Conservation (phyloP, 2,888 invertebrate species). For the Caenorhabditis macrosperma region DNA sequence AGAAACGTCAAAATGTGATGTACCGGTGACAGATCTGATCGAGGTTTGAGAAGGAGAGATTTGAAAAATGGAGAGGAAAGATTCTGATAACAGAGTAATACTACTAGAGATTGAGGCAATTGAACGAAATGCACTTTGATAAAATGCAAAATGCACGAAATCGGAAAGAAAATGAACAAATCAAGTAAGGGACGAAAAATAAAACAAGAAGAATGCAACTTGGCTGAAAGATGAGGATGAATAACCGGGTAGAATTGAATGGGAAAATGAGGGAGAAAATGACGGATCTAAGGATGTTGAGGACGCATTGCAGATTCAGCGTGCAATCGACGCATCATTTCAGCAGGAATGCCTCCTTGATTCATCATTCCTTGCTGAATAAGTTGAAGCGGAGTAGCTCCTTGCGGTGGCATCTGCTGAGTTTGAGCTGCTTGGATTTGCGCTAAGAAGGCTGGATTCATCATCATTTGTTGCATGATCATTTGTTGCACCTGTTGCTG, state of each 20-base stretch:
- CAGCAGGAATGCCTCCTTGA: conserved; percentile 19
- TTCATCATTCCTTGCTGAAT: conserved; percentile 22
- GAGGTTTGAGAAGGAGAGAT: conserved; percentile 53
- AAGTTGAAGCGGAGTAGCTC: conserved; percentile 26
- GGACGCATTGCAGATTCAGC: conserved; percentile 34
- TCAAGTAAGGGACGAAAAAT: neutral
- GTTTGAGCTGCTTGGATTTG: conserved; percentile 24
- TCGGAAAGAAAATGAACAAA: conserved; percentile 19
- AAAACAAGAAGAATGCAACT: conserved; percentile 1
- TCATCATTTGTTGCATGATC: conserved; percentile 18
- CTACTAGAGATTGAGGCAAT: conserved; percentile 3
- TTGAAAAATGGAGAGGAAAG: conserved; percentile 6
- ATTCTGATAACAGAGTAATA: conserved; percentile 11
- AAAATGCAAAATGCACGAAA: neutral
- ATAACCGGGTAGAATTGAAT: conserved; percentile 14
- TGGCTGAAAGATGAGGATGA: conserved; percentile 4
- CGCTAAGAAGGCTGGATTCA: conserved; percentile 19
- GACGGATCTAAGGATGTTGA: conserved; percentile 28
- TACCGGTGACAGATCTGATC: conserved; percentile 52
- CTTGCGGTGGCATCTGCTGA: conserved; percentile 15
- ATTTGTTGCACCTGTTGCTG: conserved; percentile 13
- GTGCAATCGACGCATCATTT: conserved; percentile 51
- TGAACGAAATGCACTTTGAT: conserved; percentile 37
- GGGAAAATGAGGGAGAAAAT: neutral
- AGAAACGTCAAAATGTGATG: conserved; percentile 1